These are phyloP conservation scores for Tribolium madens DNA, from an alignment of 1,140 invertebrate genomes.

Conservation along the genomic window DNA sequence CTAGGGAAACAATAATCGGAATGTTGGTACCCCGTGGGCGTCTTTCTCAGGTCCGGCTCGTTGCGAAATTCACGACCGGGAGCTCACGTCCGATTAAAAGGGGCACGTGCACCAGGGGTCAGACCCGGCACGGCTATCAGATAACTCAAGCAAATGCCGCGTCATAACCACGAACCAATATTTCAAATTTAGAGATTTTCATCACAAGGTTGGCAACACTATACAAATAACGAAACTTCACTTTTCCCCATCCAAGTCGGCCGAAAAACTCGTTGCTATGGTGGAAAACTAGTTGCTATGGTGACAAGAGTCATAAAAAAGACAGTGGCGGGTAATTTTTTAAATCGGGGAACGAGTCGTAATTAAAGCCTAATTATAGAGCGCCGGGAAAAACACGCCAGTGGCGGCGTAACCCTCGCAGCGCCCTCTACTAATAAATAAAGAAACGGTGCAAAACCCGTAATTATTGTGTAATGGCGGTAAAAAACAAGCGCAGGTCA, in stretches of 20 bases:
- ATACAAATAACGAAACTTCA: no score
- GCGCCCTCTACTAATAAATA: not conserved
- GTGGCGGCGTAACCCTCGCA: not conserved
- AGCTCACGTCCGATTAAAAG: conserved; percentile 30
- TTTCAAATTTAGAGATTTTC: not conserved
- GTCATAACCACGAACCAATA: not conserved
- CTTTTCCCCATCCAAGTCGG: no score
- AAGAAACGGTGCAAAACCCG: no score
- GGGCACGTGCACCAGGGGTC: conserved; percentile 15
- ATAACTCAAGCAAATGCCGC: conserved; percentile 22
- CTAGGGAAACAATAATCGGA: not conserved
- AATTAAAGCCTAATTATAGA: not conserved
- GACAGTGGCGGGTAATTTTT: no score
- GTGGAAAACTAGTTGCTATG: no score
- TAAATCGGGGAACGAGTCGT: no score
- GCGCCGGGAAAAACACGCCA: not conserved
- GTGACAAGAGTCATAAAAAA: no score
- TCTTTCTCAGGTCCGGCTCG: not conserved
- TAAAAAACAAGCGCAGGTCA: no score
- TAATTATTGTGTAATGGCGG: no score
- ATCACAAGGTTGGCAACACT: not conserved
- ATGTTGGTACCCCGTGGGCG: conserved; percentile 1
- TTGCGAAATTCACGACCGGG: conserved; percentile 27
- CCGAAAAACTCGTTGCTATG: no score
- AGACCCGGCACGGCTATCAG: conserved; percentile 17